These are phyloP conservation scores for Antheraea pernyi DNA, from an alignment of 1,140 invertebrate species.

Conservation along the genomic window DNA sequence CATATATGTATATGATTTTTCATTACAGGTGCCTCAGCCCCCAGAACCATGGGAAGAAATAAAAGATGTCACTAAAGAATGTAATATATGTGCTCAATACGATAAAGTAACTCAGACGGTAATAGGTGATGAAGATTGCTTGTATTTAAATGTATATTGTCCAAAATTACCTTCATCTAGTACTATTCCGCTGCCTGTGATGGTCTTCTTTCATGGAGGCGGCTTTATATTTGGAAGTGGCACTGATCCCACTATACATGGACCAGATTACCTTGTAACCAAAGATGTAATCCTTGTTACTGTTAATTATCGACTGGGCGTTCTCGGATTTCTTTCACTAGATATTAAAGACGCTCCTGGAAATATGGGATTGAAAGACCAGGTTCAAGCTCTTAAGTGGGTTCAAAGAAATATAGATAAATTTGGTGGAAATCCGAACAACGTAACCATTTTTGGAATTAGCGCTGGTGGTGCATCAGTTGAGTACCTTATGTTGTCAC, in stretches of 20 bases:
- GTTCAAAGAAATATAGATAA: slow-evolving; percentile 80
- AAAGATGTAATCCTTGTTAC: slow-evolving; percentile 79
- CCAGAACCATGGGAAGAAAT: slow-evolving; percentile 67
- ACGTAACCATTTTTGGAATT: slow-evolving; percentile 55
- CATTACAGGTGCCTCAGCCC: slow-evolving; percentile 57
- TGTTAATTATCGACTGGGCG: slow-evolving; percentile 80
- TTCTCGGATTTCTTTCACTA: slow-evolving; percentile 80
- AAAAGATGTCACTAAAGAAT: slow-evolving; percentile 63
- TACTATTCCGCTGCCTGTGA: slow-evolving; percentile 73
- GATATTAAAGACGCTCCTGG: slow-evolving; percentile 72
- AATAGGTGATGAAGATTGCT: slow-evolving; percentile 80
- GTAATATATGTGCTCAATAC: slow-evolving; percentile 64
- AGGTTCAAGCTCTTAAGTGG: slow-evolving; percentile 79
- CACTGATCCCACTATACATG: slow-evolving; percentile 60
- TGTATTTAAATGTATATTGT: slow-evolving; percentile 81
- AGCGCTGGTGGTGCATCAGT: slow-evolving; percentile 81
- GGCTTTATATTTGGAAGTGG: slow-evolving; percentile 77
- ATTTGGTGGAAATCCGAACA: slow-evolving; percentile 81
- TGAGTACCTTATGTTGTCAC: slow-evolving; percentile 78
- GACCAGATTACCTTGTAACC: slow-evolving; percentile 79
- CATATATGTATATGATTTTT: slow-evolving; percentile 1
- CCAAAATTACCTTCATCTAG: slow-evolving; percentile 60
- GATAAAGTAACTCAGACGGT: slow-evolving; percentile 61
- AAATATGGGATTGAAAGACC: slow-evolving; percentile 80
- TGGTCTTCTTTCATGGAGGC: slow-evolving; percentile 84